Evolutionary conservation across 2,888 invertebrate species (phyloP), one percentile per base, ranked within the genome.

Genomic region (Eudasyphora cyanicolor): DNA sequence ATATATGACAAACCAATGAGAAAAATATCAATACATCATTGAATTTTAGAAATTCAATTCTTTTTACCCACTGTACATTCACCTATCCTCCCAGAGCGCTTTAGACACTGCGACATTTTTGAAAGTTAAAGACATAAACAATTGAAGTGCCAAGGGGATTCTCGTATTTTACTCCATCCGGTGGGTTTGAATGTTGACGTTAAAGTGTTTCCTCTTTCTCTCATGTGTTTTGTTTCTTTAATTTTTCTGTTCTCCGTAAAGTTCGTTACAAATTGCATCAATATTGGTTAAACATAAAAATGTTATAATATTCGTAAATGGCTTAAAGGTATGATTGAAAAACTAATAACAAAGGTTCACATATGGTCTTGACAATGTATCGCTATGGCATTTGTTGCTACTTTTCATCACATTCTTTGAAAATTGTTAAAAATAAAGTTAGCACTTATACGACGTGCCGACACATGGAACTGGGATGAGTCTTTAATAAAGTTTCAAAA

Each of bases 281-380:
- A 62, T 70, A 42, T 77, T 74, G 77, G 60, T 76, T 75, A 60
- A 51, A 78, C 69, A 82, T 69, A 77, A 73, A 57, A 67, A 69
- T 57, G 64, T 49, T 73, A 24, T 77, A 77, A 74, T 77, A 82
- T 69, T 70, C 51, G 35, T 35, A 70, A 75, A 70, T 75, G 45
- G 78, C 82, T 42, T 64, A 38, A 75, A 82, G 75, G 75, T 76
- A 79, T 75, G 42, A 74, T 51, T 70, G 74, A 54, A 27, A 60
- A 82, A 70, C 32, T 57, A 49, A 74, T 76, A 74, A 42, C 38
- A 64, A 76, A 76, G 45, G 54, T 77, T 82, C 70, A 70, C 57
- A 77, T 67, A 74, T 74, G 32, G n/a, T 60, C 19, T 38, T 77
- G 10, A 32, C 62, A 32, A 32, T 62, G n/a, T 17, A 62, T n/a